Evolutionary conservation across 2,888 invertebrate species (phyloP).

Genomic region (Nineta flava): DNA sequence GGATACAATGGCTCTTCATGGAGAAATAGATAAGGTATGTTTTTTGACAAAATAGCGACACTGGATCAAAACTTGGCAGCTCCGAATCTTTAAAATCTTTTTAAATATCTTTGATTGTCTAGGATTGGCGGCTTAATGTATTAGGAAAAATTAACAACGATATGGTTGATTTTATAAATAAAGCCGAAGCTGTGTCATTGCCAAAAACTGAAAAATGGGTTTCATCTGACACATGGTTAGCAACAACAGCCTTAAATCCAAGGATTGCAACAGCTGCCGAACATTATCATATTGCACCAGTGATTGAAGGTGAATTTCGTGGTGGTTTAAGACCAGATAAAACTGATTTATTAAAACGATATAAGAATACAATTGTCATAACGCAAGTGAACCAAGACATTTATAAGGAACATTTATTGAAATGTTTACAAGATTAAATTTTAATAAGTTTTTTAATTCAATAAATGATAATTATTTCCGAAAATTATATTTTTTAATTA

Average conservation of each 20-base stretch:
- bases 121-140: slow-evolving; percentile 23
- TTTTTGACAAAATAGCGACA: background rate
- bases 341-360: background rate
- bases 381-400: background rate
- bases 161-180: slow-evolving; percentile 19
- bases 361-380: slow-evolving; percentile 1
- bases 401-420: background rate
- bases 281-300: background rate
- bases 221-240: background rate
- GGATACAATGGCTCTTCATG: slow-evolving; percentile 9
- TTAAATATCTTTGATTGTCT: background rate
- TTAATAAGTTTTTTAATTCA: background rate
- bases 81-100: background rate
- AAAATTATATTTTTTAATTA: no score
- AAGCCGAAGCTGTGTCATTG: background rate
- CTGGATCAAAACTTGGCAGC: background rate
- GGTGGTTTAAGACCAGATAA: slow-evolving; percentile 1
- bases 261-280: background rate
- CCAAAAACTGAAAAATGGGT: background rate
- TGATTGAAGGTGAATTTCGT: background rate
- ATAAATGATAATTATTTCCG: no score
- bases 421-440: background rate
- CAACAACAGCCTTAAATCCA: background rate
- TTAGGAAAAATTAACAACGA: slow-evolving; percentile 20
- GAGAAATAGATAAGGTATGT: slow-evolving; percentile 5